Conservation (phyloP, 1,140 invertebrate genomes). For the Hypsibius dujardini region DNA sequence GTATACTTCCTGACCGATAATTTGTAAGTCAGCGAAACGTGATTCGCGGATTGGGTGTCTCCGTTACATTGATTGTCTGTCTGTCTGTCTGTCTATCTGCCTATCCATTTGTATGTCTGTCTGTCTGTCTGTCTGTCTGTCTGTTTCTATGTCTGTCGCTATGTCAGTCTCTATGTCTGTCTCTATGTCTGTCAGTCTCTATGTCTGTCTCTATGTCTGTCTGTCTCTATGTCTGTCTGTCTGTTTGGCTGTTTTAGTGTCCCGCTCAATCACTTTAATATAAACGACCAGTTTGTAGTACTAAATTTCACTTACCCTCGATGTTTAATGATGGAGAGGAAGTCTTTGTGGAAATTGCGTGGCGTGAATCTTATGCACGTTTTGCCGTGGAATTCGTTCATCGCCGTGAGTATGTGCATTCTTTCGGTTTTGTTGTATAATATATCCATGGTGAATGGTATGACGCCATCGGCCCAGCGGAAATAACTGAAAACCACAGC, state of each 20-base stretch:
- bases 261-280: conserved; percentile 7
- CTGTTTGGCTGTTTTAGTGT: too few relatives aligned
- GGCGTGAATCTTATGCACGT: conserved; percentile 34
- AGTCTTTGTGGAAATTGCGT: conserved; percentile 30
- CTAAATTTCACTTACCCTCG: conserved; percentile 26
- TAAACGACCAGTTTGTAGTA: background rate
- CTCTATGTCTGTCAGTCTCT: background rate
- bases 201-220: too few relatives aligned
- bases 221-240: too few relatives aligned
- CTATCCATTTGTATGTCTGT: too few relatives aligned
- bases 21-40: too few relatives aligned
- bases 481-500: background rate
- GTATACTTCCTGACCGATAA: too few relatives aligned
- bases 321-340: conserved; percentile 30
- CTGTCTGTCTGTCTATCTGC: background rate
- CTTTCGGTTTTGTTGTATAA: background rate
- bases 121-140: too few relatives aligned
- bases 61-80: background rate
- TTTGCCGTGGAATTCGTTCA: conserved; percentile 27
- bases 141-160: background rate
- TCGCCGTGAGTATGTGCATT: conserved; percentile 27
- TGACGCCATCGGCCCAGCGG: conserved; percentile 7
- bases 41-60: too few relatives aligned
- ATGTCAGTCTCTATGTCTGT: background rate
- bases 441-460: background rate